These are phyloP conservation scores for Xiphydria camelus DNA, from an alignment of 2,888 invertebrate genomes.

Conservation along the genomic window DNA sequence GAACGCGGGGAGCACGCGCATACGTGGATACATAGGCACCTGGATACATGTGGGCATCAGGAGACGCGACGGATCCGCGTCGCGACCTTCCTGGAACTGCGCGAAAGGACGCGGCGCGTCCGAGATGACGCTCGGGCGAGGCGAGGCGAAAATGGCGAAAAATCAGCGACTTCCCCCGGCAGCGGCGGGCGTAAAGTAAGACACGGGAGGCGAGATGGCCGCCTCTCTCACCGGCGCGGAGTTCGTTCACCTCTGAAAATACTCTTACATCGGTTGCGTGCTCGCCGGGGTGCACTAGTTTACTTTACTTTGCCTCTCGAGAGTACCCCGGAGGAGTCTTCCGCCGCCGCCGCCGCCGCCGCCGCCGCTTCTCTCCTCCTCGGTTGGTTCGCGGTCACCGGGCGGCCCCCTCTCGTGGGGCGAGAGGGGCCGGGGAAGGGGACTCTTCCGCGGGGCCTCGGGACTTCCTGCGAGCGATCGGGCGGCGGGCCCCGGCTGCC, in stretches of 20 bases:
- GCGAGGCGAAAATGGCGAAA: slow-evolving; percentile 13
- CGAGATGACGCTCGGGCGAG: slow-evolving; percentile 4
- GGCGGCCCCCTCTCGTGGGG: slow-evolving; percentile 4
- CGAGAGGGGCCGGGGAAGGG: slow-evolving; percentile 4
- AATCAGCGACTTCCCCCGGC: slow-evolving; percentile 27
- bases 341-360: no score
- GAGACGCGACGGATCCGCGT: no score
- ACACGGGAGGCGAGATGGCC: slow-evolving; percentile 27
- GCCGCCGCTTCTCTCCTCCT: slow-evolving; percentile 8
- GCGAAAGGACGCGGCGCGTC: slow-evolving; percentile 17
- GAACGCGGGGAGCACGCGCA: no score
- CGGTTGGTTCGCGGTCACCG: slow-evolving; percentile 1
- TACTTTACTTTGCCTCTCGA: slow-evolving; percentile 34
- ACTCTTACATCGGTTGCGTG: slow-evolving; percentile 52
- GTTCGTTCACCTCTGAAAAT: slow-evolving; percentile 56
- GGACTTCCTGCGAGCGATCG: slow-evolving; percentile 4
- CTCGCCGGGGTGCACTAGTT: slow-evolving; percentile 49
- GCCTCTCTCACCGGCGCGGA: no score
- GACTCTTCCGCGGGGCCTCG: slow-evolving; percentile 1
- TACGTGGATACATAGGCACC: no score
- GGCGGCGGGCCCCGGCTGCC: slow-evolving; percentile 17
- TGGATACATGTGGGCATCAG: no score
- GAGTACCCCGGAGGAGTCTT: slow-evolving; percentile 2
- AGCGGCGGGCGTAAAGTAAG: slow-evolving; percentile 25
- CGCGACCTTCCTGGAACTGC: no score